Evolutionary conservation across 64 coral and sea anemone genomes (phyloP), one percentile per base, ranked within the genome.

Genomic region (Montipora efflorescens): DNA sequence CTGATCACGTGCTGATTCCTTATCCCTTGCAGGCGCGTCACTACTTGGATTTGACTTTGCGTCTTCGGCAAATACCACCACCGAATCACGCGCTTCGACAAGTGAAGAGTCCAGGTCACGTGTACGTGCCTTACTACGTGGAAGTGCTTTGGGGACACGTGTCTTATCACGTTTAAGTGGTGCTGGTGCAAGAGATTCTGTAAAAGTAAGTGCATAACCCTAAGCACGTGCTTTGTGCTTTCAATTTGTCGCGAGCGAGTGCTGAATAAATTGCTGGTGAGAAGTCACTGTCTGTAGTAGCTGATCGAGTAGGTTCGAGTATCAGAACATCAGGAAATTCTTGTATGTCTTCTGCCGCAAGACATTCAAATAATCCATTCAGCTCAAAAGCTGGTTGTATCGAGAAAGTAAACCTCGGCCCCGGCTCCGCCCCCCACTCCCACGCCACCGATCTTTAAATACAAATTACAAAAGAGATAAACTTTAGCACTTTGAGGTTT

Each of bases 141-240:
- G 61, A 16, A 64, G 61, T 64, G 71, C 20, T 4, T 22, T 74
- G 12, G 71, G 28, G 16, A 11, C 20, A 74, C 2, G 43, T 47
- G 81, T 62, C 59, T 84, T 47, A 69, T 84, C 61, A 84, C 59
- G 81, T 83, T 58, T 28, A 18, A 83, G 59, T 48, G 28, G 44
- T 68, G 14, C 81, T 84, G 82, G 82, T 86, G 58, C 80, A 64
- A 82, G 80, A 18, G 52, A 4, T 48, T 78, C 76, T 49, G 9
- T 51, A 49, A 51, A 46, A 48, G 5, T 21, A 71, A 20, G 68
- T 71, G 21, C 68, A 71, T 7, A 71, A 21, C 21, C 20, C 4
- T 71, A 19, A 71, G 10, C n/a, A 71, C 20, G 68, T 71, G n/a
- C 21, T 71, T 57, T 11, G 53, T 57, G 18, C 68, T 21, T 7